phyloP scores from a whole-genome alignment of 2,113 vertebrate species.

The Morone saxatilis region DNA sequence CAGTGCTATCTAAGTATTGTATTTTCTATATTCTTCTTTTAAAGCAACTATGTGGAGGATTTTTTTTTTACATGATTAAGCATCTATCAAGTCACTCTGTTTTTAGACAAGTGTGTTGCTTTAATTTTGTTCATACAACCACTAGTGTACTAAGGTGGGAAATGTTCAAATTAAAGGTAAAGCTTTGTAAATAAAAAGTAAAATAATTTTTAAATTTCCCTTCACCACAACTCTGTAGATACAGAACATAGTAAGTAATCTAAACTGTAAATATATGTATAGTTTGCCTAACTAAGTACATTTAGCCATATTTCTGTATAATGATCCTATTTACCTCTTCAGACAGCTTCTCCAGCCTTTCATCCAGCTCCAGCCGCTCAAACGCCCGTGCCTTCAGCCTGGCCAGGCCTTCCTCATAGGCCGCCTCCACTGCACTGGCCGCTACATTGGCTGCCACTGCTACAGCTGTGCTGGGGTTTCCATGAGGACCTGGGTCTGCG shows the following conservation, averaged over 20 bases:
- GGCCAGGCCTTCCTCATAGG: conserved; percentile 96
- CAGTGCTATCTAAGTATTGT: background rate
- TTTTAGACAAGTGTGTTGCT: background rate
- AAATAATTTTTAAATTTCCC: background rate
- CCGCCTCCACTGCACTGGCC: conserved; percentile 89
- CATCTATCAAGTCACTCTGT: background rate
- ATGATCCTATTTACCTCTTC: conserved; percentile 86
- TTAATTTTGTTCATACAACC: background rate
- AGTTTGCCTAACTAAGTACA: background rate
- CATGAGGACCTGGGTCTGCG: conserved; percentile 82
- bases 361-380: conserved; percentile 95
- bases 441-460: conserved; percentile 90
- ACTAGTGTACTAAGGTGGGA: background rate
- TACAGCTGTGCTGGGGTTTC: conserved; percentile 85
- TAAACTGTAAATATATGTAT: background rate
- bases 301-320: background rate
- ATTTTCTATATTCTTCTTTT: too few relatives aligned
- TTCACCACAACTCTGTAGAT: background rate
- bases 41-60: background rate
- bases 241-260: too few relatives aligned
- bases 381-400: conserved; percentile 95
- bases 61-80: background rate
- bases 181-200: too few relatives aligned
- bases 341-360: conserved; percentile 94
- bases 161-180: too few relatives aligned